These are phyloP conservation scores for Laupala kohalensis DNA, from an alignment of 1,140 invertebrate species.

Conservation along the genomic window DNA sequence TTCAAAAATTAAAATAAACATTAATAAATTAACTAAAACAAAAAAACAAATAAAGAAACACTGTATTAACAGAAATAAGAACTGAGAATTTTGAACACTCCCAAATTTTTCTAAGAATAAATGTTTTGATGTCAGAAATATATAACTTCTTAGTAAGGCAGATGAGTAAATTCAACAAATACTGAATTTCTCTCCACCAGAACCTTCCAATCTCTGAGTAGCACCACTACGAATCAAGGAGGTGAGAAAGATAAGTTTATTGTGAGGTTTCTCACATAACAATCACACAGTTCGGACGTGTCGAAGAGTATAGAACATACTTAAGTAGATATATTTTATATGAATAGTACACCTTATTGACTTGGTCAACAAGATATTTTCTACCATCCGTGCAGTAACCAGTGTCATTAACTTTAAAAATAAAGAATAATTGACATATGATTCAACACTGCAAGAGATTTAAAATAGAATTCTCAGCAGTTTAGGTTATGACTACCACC, in stretches of 20 bases:
- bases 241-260: neutral
- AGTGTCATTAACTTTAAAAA: neutral
- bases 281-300: neutral
- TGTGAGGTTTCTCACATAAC: neutral
- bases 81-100: too few species aligned
- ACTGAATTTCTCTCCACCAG: too few species aligned
- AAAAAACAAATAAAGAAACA: too few species aligned
- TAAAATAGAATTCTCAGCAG: neutral
- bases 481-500: neutral
- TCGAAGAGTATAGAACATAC: neutral
- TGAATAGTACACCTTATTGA: neutral
- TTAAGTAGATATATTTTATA: neutral
- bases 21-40: too few species aligned
- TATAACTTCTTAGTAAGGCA: too few species aligned
- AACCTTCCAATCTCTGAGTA: neutral
- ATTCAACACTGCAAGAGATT: neutral
- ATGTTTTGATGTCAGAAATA: too few species aligned
- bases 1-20: too few species aligned
- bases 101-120: too few species aligned
- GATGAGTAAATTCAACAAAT: too few species aligned
- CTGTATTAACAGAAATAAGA: too few species aligned
- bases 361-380: neutral
- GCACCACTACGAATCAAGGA: neutral
- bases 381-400: neutral
- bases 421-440: neutral